phyloP scores from a whole-genome alignment of 2,888 invertebrate genomes.

The Cerceris ruficornis region DNA sequence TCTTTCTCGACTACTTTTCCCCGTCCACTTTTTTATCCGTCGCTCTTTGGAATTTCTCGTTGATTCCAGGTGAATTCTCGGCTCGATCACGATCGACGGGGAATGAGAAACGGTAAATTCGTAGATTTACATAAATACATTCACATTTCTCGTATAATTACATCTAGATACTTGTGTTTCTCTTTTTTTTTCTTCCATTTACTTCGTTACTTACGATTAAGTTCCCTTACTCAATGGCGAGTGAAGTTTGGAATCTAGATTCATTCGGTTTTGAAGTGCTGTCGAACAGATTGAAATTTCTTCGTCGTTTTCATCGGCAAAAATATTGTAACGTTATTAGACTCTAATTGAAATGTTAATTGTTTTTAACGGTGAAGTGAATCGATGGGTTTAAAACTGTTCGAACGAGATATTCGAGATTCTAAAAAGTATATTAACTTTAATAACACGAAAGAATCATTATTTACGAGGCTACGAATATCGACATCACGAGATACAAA shows the following conservation, averaged over 20 bases:
- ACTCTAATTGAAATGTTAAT: background rate
- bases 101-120: slow-evolving; percentile 48
- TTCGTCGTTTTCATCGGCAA: slow-evolving; percentile 37
- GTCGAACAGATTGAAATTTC: slow-evolving; percentile 57
- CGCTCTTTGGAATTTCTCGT: slow-evolving; percentile 1
- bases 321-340: slow-evolving; percentile 27
- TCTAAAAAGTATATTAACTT: slow-evolving; percentile 20
- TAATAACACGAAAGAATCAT: too few species aligned
- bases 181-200: slow-evolving; percentile 9
- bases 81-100: slow-evolving; percentile 41
- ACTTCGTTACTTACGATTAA: slow-evolving; percentile 54
- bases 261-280: slow-evolving; percentile 48
- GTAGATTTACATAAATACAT: slow-evolving; percentile 75
- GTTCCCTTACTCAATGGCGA: slow-evolving; percentile 66
- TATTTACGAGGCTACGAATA: too few species aligned
- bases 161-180: slow-evolving; percentile 46
- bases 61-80: slow-evolving; percentile 19
- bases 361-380: slow-evolving; percentile 9
- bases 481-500: slow-evolving; percentile 18
- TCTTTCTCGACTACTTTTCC: background rate
- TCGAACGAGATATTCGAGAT: slow-evolving; percentile 9
- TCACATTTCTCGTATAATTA: slow-evolving; percentile 64
- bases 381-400: background rate
- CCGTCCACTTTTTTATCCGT: background rate
- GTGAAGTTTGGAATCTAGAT: slow-evolving; percentile 65